Base-by-base conservation (phyloP, 2,113 vertebrate genomes). In the Cercocebus atys region DNA sequence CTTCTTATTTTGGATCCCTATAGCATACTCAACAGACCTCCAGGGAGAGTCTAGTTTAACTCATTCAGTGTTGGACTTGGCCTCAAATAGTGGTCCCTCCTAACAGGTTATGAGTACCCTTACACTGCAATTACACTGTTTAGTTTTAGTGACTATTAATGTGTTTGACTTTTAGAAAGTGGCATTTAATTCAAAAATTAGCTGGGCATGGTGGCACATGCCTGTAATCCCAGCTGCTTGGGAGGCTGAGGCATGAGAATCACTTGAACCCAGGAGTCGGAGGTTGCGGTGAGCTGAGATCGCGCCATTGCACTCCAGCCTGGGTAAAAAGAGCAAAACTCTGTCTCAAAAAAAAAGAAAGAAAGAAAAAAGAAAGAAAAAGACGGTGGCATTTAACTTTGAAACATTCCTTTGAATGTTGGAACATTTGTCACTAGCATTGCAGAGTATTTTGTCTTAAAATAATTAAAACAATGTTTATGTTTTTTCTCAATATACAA, bases 371-470 rank as follows among this genome's bases (percentile, higher is more conserved):
- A 55, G 52, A 18, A 20, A 52, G 17, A 18, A 52, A 52, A 0
- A 38, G 17, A 76, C 78, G 68, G 45, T 68, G 16, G 5, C 16
- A 47, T 61, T 78, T 94, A 91, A 83, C 20, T 96, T 70, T 30
- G 3, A 68, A 66, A 91, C 75, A 68, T 61, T 79, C 20, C 38
- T 89, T 66, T 85, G 88, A 45, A 80, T 66, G 22, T 30, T n/a
- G 17, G 66, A 79, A 75, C 92, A 64, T 32, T 72, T 97, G 52
- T 38, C 84, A 82, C 14, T 61, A 72, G 13, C 10, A 57, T 72
- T 83, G 85, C 82, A 89, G 25, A 30, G 45, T 50, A 70, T 83
- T 90, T 81, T 96, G 10, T 30, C 47, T 87, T 93, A 90, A 95
- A 84, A 93, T 79, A 79, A 50, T 50, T 76, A 30, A 75, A 75